A percentile compares a stretch with the other conserved stretches of the same genome.
Evolutionary conservation across 2,888 invertebrate species (phyloP).

Genomic region (Drymonia ruficornis): DNA sequence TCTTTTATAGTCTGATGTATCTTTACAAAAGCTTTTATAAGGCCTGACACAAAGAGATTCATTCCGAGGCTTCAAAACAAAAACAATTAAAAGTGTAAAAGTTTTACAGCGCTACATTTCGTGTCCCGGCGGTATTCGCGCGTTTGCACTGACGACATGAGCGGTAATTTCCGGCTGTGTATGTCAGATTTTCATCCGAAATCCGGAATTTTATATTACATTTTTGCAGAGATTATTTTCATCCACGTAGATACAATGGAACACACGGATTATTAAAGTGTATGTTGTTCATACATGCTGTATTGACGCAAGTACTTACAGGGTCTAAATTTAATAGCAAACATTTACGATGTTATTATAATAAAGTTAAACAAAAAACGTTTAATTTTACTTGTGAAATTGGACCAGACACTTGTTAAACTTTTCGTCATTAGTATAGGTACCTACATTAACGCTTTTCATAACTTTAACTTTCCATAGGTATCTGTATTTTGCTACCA

Average conservation of each 20-base stretch:
- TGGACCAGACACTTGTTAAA: no score
- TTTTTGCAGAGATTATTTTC: constrained; percentile 20
- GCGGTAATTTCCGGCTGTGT: constrained; percentile 13
- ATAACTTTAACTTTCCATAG: no score
- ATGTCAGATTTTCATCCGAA: constrained; percentile 16
- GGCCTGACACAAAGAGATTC: background rate
- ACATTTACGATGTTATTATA: no score
- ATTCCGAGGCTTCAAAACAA: constrained; percentile 11
- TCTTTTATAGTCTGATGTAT: background rate
- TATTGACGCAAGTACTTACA: constrained; percentile 9
- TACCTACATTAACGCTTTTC: background rate
- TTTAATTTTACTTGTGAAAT: no score
- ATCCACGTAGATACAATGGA: constrained; percentile 6
- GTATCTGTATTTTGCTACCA: no score
- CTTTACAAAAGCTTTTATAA: background rate
- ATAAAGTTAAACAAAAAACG: no score
- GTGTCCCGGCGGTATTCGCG: constrained; percentile 9
- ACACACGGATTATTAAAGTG: constrained; percentile 12
- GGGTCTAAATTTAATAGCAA: background rate
- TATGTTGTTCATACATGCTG: constrained; percentile 13
- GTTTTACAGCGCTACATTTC: constrained; percentile 15
- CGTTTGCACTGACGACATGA: constrained; percentile 18
- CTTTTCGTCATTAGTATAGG: no score
- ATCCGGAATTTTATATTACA: constrained; percentile 8
- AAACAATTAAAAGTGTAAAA: constrained; percentile 14